Evolutionary conservation across 2,113 vertebrate species (phyloP), one percentile per base, ranked within the genome.

Genomic region (Trichomycterus rosablanca): DNA sequence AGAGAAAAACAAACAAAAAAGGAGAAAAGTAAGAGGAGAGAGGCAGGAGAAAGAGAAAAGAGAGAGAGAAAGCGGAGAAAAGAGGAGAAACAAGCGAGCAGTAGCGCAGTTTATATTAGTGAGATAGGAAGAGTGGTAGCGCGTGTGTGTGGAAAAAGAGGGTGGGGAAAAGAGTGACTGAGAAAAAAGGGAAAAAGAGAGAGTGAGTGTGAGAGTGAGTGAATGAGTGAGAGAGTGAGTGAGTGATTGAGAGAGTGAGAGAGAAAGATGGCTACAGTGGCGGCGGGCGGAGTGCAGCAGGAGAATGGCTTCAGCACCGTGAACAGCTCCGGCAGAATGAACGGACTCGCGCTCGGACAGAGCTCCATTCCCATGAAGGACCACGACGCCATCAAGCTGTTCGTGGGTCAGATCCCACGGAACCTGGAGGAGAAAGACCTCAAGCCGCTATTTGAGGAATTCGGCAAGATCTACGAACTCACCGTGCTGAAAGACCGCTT

Each of bases 371-470:
- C 93, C 80, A 94, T 95, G 91, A 95, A 96, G 89, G 94, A 96
- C 87, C 93, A 93, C 90, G 93, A 96, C 89, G 93, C 94, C 91
- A 96, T 96, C 91, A 97, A 97, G 90, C 93, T 97, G 59, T 97
- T 97, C 89, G 90, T 97, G 84, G 94, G 94, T 71, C 94, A 97
- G 88, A 97, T 96, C 82, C 94, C 94, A 70, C 87, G 94, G 63
- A 93, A 95, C 86, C 91, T 97, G 86, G 93, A 96, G 80, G 94
- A 97, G 82, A 91, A 92, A 78, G 93, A 97, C 85, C 92, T 97
- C 85, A 97, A 97, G 85, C 93, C 94, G 65, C 90, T 97, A 70
- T 97, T 96, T 89, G 93, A 97, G 92, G 91, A 96, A 91, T 97
- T 97, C 88, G 94, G 94, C 79, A 91, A 91, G 86, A 97, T 97